phyloP scores from a whole-genome alignment of 2,797 vertebrate species.

The Oophaga sylvatica region DNA sequence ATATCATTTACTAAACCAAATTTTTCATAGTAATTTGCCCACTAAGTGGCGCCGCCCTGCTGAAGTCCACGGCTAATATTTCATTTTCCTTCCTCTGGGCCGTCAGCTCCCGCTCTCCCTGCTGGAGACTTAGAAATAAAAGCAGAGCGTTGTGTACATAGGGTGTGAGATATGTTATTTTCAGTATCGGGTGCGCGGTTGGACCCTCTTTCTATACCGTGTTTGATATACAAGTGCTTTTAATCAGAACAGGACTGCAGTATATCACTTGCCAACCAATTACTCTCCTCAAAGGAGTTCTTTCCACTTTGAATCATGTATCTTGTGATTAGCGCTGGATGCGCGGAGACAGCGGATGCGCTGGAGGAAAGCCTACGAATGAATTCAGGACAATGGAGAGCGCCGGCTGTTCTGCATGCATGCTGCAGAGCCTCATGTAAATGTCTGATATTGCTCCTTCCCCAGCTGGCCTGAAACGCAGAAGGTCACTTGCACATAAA shows the following conservation, averaged over 20 bases:
- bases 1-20: no score
- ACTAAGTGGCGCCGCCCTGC: slow-evolving; percentile 2
- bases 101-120: not conserved
- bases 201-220: not conserved
- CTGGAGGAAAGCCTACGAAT: slow-evolving; percentile 26
- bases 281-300: slow-evolving; percentile 45
- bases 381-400: slow-evolving; percentile 25
- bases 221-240: slow-evolving; percentile 36
- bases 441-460: slow-evolving; percentile 37
- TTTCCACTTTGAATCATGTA: slow-evolving; percentile 43
- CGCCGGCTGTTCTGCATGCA: slow-evolving; percentile 37
- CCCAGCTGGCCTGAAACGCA: slow-evolving; percentile 20
- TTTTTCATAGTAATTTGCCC: slow-evolving; percentile 17
- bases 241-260: not conserved
- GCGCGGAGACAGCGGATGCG: slow-evolving; percentile 7
- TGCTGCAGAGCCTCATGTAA: slow-evolving; percentile 16
- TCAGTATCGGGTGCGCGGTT: not conserved
- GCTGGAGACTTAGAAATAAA: not conserved
- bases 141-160: not conserved
- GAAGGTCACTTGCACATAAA: slow-evolving; percentile 50
- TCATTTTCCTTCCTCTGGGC: not conserved
- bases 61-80: not conserved
- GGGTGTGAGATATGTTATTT: not conserved
- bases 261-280: slow-evolving; percentile 48
- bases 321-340: slow-evolving; percentile 43